Percentiles rank a stretch among this genome's conserved stretches.
Evolutionary conservation across 2,113 vertebrate species (phyloP).

Genomic region (Malurus melanocephalus): DNA sequence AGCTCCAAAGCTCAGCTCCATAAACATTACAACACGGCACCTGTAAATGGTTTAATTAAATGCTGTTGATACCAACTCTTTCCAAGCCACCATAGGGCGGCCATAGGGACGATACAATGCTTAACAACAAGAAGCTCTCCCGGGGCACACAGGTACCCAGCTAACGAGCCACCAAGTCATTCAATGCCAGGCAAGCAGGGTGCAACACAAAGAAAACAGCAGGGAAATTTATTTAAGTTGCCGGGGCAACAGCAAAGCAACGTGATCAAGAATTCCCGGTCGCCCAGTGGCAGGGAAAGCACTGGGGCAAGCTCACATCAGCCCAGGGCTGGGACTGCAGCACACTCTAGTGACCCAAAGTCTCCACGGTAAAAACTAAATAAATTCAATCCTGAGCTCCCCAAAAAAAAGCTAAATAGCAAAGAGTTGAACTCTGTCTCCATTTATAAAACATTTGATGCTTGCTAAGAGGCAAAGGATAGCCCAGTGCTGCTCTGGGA

Average conservation of each 20-base stretch:
- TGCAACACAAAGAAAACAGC: constrained; percentile 67
- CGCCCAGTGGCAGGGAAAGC: constrained; percentile 8
- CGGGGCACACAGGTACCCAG: constrained; percentile 22
- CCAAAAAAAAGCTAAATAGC: rapidly evolving
- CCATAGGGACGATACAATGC: neutral
- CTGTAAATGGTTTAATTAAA: constrained; percentile 60
- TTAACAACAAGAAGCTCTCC: constrained; percentile 32
- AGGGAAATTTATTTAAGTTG: constrained; percentile 64
- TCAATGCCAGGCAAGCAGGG: constrained; percentile 35
- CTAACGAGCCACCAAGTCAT: constrained; percentile 56
- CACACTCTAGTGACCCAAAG: constrained; percentile 83
- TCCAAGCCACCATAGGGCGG: constrained; percentile 28
- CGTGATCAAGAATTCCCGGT: constrained; percentile 54
- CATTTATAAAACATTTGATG: neutral
- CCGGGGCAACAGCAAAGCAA: constrained; percentile 66
- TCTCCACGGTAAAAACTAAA: neutral
- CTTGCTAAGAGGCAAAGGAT: neutral
- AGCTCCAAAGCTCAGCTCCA: constrained; percentile 22
- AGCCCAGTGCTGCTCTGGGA: neutral
- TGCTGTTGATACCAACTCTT: constrained; percentile 49
- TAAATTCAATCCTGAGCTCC: neutral
- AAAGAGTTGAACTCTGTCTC: neutral
- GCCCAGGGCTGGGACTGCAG: constrained; percentile 71
- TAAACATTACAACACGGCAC: neutral
- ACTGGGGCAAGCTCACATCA: neutral